Percentiles rank a stretch among this genome's conserved stretches.
Conservation (phyloP, 2,888 invertebrate species). For the Lissocephala sabroskyi region DNA sequence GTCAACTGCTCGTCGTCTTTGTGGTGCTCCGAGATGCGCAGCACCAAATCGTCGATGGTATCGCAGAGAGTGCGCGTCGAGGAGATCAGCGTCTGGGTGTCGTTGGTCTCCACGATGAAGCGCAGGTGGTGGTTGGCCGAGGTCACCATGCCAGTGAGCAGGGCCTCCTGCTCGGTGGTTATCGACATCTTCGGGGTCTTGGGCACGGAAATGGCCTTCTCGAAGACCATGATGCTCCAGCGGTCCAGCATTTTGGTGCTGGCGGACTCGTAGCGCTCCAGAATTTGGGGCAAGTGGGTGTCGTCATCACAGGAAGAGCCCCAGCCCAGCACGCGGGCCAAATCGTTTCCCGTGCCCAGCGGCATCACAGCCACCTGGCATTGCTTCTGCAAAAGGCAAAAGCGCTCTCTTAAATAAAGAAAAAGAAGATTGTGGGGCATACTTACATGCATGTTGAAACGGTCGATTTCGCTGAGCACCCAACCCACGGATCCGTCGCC, state of each 20-base stretch:
- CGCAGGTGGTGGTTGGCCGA: conserved; percentile 85
- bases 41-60: conserved; percentile 83
- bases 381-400: conserved; percentile 78
- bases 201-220: conserved; percentile 79
- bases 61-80: conserved; percentile 85
- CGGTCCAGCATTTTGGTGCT: conserved; percentile 98
- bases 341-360: conserved; percentile 95
- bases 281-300: conserved; percentile 89
- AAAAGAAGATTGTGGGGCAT: conserved; percentile 3
- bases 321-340: conserved; percentile 96
- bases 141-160: conserved; percentile 81
- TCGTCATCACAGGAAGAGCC: conserved; percentile 97
- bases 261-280: conserved; percentile 96
- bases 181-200: conserved; percentile 74
- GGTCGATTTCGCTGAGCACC: conserved; percentile 97
- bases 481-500: conserved; percentile 98
- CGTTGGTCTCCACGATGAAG: conserved; percentile 88
- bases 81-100: conserved; percentile 80
- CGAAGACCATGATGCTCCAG: conserved; percentile 97
- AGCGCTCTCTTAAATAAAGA: not conserved
- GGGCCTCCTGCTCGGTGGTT: conserved; percentile 74
- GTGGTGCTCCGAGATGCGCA: conserved; percentile 76
- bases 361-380: conserved; percentile 96
- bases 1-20: conserved; percentile 77
- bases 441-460: conserved; percentile 94